Evolutionary conservation across 64 coral and sea anemone species (phyloP).

Genomic region (Pocillopora damicornis): DNA sequence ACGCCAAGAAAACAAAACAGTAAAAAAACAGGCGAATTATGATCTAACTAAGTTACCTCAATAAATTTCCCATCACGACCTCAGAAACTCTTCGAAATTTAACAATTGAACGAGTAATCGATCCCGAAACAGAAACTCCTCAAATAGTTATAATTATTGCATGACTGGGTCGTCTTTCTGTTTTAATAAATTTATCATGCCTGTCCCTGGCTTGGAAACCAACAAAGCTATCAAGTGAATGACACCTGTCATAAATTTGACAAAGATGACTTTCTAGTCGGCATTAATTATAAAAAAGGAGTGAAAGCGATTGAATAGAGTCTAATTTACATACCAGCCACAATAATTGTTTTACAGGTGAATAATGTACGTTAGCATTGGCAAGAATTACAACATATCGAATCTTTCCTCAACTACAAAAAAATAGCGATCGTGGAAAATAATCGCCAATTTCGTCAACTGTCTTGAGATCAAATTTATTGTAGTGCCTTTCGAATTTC

Average conservation of each 20-base stretch:
- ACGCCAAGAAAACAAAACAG: not conserved
- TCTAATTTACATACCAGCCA: not conserved
- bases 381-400: too few relatives aligned
- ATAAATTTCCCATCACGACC: conserved; percentile 6
- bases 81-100: not conserved
- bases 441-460: too few relatives aligned
- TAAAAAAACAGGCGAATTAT: not conserved
- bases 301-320: not conserved
- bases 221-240: not conserved
- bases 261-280: not conserved
- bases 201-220: not conserved
- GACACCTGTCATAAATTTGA: conserved; percentile 15
- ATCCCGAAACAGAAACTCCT: not conserved
- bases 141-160: not conserved
- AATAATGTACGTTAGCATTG: too few relatives aligned
- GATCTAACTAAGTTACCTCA: conserved; percentile 2
- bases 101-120: not conserved
- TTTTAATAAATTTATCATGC: not conserved
- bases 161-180: not conserved
- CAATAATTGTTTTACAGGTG: too few relatives aligned
- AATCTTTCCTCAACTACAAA: too few relatives aligned
- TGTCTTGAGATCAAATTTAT: too few relatives aligned
- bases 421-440: too few relatives aligned
- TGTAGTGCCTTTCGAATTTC: too few relatives aligned
- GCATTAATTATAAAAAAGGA: conserved; percentile 6